Conservation (phyloP, 2,113 vertebrate species). For the Hippotragus niger region DNA sequence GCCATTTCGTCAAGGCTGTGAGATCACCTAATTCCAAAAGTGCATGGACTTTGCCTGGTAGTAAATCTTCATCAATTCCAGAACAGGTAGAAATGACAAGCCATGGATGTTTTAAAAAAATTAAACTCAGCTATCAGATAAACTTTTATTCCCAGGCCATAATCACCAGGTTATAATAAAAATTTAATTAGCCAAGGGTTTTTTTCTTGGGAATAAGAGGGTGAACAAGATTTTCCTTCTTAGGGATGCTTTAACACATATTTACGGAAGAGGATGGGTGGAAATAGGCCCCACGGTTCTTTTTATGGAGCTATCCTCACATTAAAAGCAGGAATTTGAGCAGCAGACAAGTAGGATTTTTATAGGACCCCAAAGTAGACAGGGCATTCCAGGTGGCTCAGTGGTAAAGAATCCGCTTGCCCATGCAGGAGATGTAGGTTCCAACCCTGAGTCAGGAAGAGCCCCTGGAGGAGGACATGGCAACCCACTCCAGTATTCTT, state of each 20-base stretch:
- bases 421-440: background rate
- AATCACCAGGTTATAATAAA: background rate
- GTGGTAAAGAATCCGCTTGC: background rate
- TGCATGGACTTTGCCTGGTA: background rate
- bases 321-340: background rate
- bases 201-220: background rate
- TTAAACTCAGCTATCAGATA: background rate
- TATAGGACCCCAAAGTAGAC: background rate
- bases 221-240: background rate
- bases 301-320: background rate
- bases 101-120: background rate
- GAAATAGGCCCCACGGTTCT: background rate
- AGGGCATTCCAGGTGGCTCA: background rate
- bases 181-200: background rate
- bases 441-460: background rate
- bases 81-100: background rate
- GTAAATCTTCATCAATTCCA: background rate
- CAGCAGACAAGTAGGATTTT: background rate
- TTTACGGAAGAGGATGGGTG: background rate
- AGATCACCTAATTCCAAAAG: background rate
- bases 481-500: background rate
- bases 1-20: background rate
- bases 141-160: background rate
- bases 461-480: background rate
- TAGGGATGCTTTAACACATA: background rate